These are phyloP conservation scores for Hoplodrina ambigua DNA, from an alignment of 2,888 invertebrate genomes.

Conservation along the genomic window DNA sequence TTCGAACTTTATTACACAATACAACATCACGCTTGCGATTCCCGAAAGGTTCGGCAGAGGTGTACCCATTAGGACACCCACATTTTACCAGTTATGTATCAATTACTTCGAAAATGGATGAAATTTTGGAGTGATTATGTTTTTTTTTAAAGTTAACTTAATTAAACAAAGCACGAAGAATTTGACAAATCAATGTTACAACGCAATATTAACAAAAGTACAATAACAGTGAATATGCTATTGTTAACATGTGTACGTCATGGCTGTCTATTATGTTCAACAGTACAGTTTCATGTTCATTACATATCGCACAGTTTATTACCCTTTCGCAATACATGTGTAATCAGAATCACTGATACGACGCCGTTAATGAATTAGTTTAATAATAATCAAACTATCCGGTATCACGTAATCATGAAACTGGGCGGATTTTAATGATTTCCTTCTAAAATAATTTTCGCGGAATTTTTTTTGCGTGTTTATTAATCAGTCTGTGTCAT, in stretches of 20 bases:
- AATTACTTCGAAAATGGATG: no score
- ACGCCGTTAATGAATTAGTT: constrained; percentile 20
- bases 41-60: no score
- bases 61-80: no score
- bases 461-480: constrained; percentile 1
- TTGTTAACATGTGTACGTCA: constrained; percentile 25
- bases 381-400: constrained; percentile 12
- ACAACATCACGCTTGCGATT: no score
- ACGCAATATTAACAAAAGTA: not conserved
- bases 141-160: no score
- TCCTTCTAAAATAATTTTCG: not conserved
- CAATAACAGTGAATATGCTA: constrained; percentile 4
- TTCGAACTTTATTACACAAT: no score
- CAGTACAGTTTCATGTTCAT: constrained; percentile 8
- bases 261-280: constrained; percentile 11
- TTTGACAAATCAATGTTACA: not conserved
- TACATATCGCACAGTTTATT: constrained; percentile 28
- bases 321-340: constrained; percentile 26
- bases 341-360: constrained; percentile 22
- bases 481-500: not conserved
- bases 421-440: constrained; percentile 29
- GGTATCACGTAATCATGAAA: constrained; percentile 28
- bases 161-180: no score
- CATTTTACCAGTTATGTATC: no score
- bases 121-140: no score